Base-by-base conservation (phyloP, 2,113 vertebrate species). In the Lonchura striata region DNA sequence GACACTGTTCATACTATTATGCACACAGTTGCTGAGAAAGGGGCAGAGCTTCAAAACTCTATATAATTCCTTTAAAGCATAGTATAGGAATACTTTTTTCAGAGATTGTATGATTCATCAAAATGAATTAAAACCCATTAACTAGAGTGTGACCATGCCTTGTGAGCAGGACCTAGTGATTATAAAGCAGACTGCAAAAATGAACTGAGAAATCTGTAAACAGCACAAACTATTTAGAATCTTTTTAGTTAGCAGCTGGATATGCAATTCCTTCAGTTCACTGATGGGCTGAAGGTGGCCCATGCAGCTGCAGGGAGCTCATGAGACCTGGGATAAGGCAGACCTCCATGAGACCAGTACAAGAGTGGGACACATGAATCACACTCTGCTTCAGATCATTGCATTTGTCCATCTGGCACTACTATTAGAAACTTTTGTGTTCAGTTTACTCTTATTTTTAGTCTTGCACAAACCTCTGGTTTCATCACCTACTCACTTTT, bases 91-190 rank as follows among this genome's bases (percentile, higher is more conserved):
- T 46, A 57, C 7, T 54, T 59, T 88, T 57, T 44, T 37, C 63
- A 3, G 9, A 57, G 35, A 70, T 74, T 49, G 23, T 47, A 57
- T 47, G 61, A 63, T 70, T 90, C 35, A 44, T 64, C 25, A 42
- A 60, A 52, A 33, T 22, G 2, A 33, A 42, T 74, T 49, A 37
- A 89, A 78, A 50, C 25, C n/a, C 47, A 16, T 63, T 69, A 90
- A 46, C 33, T 7, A 7, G 25, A 59, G 33, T 9, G 4, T 27
- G 41, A 74, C 35, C 2, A 5, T 35, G 25, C 53, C 61, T 30
- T 0, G 0, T 44, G n/a, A 86, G 41, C 31, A 52, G 31, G 63
- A 77, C 0, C 0, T 27, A 88, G 46, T 33, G 23, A 24, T 68
- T 41, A 56, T 37, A 56, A 85, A 56, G 35, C 59, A 72, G 31